A percentile compares a stretch with the other conserved stretches of the same genome.
Conservation (phyloP, 2,888 invertebrate species). For the Itoplectis maculator region DNA sequence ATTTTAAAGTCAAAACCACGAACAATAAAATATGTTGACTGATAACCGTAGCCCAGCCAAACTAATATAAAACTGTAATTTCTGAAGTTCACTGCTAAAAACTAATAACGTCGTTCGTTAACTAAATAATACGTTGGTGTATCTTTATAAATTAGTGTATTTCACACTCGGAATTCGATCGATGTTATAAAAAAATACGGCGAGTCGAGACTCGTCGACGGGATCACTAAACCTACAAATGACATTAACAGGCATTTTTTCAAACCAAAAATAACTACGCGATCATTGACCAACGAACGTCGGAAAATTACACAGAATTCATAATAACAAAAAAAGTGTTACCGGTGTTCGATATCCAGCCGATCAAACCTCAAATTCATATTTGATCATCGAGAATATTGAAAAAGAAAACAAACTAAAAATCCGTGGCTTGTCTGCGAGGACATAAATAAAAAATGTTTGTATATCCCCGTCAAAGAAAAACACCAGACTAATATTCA, state of each 20-base stretch:
- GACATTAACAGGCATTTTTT: not conserved
- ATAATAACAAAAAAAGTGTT: slow-evolving; percentile 17
- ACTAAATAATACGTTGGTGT: too few species aligned
- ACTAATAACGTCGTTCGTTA: too few species aligned
- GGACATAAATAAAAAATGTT: slow-evolving; percentile 10
- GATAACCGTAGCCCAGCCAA: not conserved
- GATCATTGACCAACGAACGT: not conserved
- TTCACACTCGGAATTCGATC: not conserved
- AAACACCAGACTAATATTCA: slow-evolving; percentile 27
- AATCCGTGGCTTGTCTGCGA: not conserved
- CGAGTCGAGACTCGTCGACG: not conserved
- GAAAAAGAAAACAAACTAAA: not conserved
- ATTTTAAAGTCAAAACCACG: slow-evolving; percentile 17
- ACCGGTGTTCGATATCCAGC: not conserved
- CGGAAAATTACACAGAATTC: not conserved
- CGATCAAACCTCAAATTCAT: slow-evolving; percentile 35
- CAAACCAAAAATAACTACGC: not conserved
- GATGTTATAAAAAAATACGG: not conserved
- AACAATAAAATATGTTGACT: slow-evolving; percentile 14
- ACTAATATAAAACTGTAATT: slow-evolving; percentile 6
- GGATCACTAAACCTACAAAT: not conserved
- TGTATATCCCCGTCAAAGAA: not conserved
- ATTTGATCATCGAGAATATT: not conserved
- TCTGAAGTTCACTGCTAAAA: slow-evolving; percentile 45
- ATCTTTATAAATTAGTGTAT: not conserved